Conservation (phyloP, 2,888 invertebrate genomes). For the Eudasyphora cyanicolor region DNA sequence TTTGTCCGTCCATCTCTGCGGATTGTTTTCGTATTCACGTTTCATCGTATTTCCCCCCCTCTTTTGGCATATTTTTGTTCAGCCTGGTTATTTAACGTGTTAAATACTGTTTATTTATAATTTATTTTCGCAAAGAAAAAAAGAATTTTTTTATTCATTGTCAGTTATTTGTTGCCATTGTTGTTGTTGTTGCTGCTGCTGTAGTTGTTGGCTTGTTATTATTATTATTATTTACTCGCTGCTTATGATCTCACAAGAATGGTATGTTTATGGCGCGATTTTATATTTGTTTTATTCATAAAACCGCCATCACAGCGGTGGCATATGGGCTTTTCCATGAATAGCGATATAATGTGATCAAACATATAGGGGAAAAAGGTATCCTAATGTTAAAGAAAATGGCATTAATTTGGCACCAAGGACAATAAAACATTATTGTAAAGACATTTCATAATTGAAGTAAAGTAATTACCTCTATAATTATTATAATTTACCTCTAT, state of each 20-base stretch:
- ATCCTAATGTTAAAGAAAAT: too few species aligned
- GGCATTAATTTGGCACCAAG: too few species aligned
- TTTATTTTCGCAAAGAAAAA: background rate
- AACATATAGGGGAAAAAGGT: too few species aligned
- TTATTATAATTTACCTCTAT: too few species aligned
- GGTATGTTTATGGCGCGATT: slow-evolving; percentile 59
- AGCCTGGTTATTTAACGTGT: background rate
- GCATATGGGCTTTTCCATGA: background rate
- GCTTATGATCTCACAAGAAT: slow-evolving; percentile 64
- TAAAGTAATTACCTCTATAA: too few species aligned
- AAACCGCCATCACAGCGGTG: background rate
- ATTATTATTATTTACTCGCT: slow-evolving; percentile 42
- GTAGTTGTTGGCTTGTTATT: background rate
- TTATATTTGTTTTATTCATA: slow-evolving; percentile 50
- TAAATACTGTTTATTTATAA: background rate
- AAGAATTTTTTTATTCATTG: slow-evolving; percentile 40
- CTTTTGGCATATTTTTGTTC: background rate
- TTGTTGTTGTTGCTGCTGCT: background rate
- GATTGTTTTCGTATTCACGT: background rate
- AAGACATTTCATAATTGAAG: too few species aligned
- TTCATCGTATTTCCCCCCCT: background rate
- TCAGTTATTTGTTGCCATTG: slow-evolving; percentile 20
- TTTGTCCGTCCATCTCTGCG: background rate
- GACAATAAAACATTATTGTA: too few species aligned
- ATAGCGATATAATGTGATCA: too few species aligned